Evolutionary conservation across 2,797 vertebrate species (phyloP), one percentile per base, ranked within the genome.

Genomic region (Rhabdomys pumilio): DNA sequence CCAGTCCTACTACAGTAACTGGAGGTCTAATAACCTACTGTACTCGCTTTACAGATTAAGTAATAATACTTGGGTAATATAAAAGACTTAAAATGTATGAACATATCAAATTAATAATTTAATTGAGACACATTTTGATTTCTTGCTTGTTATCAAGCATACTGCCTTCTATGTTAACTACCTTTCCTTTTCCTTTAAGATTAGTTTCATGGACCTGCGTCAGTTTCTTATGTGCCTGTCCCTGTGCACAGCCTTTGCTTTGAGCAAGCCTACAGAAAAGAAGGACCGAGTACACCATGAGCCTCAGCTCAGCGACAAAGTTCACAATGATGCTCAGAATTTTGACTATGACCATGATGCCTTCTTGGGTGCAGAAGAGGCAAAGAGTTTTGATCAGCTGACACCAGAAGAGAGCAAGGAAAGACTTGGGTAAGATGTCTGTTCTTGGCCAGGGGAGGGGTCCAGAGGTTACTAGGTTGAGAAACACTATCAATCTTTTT

Each of bases 261-360:
- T 99, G 50, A 99, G 99, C 98, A 99, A 99, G 96, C 99, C 99
- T 90, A 99, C 99, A 0, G 99, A 99, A 96, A 99, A 99, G 97
- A 99, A 99, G 95, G 99, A 99, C 22, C 99, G 99, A 0, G 97
- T 99, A 22, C 99, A 99, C 97, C 99, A 99, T 0, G 99, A 99
- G 6, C 97, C 99, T 1, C 99, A 99, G 34, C 99, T 99, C 44
- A 99, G 99, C 9, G 98, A 99, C 97, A 99, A 98, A 89, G 98
- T 99, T 61, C 99, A 99, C 1, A 98, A 99, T 1, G 99, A 99
- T 19, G 96, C 98, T 0, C 99, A 99, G 95, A 99, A 97, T 98
- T 99, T 99, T 88, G 99, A 99, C 97, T 99, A 99, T n/a, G 99
- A 99, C 98, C 99, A 99, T 0, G 99, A 99, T 69, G 99, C 99